Base-by-base conservation (phyloP, 2,797 vertebrate genomes). In the Siniperca obscura region DNA sequence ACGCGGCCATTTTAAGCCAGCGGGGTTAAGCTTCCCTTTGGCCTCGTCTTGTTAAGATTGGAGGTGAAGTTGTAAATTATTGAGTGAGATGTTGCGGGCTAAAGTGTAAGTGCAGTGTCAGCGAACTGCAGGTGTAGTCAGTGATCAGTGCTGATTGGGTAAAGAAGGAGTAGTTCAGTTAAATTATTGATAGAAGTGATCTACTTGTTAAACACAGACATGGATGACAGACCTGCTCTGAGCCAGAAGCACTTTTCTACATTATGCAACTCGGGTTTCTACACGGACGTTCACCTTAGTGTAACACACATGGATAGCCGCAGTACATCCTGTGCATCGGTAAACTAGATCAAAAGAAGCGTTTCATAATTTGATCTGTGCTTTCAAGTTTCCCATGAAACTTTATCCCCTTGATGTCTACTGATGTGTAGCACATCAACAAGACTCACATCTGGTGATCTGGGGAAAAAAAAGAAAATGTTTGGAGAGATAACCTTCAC, bases 21-120 rank as follows among this genome's bases (percentile, higher is more conserved):
- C 50, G 7, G 86, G 78, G 85, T 84, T 83, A 84, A 81, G 69
- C 76, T 66, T 70, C 82, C 77, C 72, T 74, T 81, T 85, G 86
- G 88, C 80, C 80, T 21, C 7, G 69, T 64, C 85, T 67, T 70
- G 78, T 77, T 81, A 22, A 75, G 65, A 70, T 22, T 53, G 74
- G 76, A 80, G 79, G 79, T 78, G 81, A 85, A 81, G 78, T 36
- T 67, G 82, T 91, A 78, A 89, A 91, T 91, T 83, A 91, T 87
- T 89, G 82, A 92, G 83, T 21, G 81, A 73, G 82, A 71, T 55
- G 84, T 83, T 74, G 68, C n/a, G 38, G 69, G 62, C 66, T 78
- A 40, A 79, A 76, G 79, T 65, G 70, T 19, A 59, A 81, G 67
- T 68, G 90, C 86, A 34, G 78, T 1, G 83, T 92, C 89, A 88